These are phyloP conservation scores for Theretra japonica DNA, from an alignment of 2,888 invertebrate genomes.

Conservation along the genomic window DNA sequence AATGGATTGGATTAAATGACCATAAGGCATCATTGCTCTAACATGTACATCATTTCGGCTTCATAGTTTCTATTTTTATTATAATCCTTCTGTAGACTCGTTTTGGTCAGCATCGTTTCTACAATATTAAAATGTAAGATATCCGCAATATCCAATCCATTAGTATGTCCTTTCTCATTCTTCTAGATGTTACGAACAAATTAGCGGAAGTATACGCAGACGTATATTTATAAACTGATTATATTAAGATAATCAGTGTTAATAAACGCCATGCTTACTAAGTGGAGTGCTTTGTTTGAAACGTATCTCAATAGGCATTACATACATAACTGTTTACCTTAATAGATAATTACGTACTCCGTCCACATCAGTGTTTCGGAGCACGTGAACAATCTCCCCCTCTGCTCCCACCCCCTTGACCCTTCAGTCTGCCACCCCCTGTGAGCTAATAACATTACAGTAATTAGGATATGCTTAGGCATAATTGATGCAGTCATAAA, in stretches of 20 bases:
- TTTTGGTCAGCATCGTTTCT: no score
- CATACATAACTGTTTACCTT: conserved; percentile 47
- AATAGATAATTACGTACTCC: conserved; percentile 60
- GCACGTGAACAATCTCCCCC: conserved; percentile 59
- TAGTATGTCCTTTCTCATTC: neutral
- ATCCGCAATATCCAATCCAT: neutral
- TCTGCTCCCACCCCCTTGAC: conserved; percentile 50
- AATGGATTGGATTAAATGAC: no score
- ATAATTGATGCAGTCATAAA: conserved; percentile 82
- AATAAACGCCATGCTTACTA: conserved; percentile 4
- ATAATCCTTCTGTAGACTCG: no score
- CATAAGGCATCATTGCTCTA: no score
- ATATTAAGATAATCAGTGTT: conserved; percentile 24
- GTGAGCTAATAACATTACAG: conserved; percentile 78
- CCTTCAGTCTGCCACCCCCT: conserved; percentile 61
- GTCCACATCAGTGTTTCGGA: conserved; percentile 70
- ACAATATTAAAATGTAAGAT: no score
- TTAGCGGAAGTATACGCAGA: neutral
- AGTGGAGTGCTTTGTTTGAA: conserved; percentile 1
- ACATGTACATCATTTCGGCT: no score
- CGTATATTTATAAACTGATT: neutral
- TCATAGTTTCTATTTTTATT: no score
- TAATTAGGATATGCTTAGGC: conserved; percentile 83
- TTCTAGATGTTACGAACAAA: neutral
- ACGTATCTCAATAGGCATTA: conserved; percentile 19